Base-by-base conservation (phyloP, 2,797 vertebrate genomes). In the Coracias cyanogaster region DNA sequence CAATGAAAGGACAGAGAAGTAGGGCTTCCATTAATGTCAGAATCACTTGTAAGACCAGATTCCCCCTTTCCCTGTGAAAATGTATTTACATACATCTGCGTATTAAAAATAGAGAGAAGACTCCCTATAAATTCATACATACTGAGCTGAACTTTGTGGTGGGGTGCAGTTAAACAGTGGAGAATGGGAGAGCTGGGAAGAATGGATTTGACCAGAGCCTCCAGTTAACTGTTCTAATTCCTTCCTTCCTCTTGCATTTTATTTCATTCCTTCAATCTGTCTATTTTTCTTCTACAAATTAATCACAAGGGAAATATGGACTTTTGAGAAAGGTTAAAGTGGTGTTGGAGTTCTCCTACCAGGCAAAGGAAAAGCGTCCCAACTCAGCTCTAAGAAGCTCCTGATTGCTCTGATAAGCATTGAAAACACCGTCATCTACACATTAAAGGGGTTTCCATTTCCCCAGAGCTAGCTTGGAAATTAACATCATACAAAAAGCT, bases 201-300 rank as follows among this genome's bases (percentile, higher is more conserved):
- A 87, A 92, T 31, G 16, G 58, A 62, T 87, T 87, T 93, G 43
- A 76, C 39, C 37, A 62, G 46, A 49, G 7, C 26, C 35, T 83
- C 25, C 39, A 81, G 51, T 78, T 82, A 83, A 58, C 41, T 64
- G 45, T 54, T 77, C 24, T 72, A 74, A 29, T 87, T 92, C 67
- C 67, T 91, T 93, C 35, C 45, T 92, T 89, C 39, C 39, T 93
- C 54, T 76, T 88, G 69, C 3, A 35, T 72, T 93, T 90, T 52
- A 62, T 90, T 93, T 84, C 64, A 74, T 37, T 79, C 52, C 26
- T 95, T 88, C 45, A 49, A 82, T 90, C 62, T 66, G 19, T 54
- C 46, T 69, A 79, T 72, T 94, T 93, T 94, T 46, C 18, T 84
- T 88, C 67, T 49, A 39, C 48, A 89, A 88, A 89, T 86, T 82